Evolutionary conservation across 2,797 vertebrate genomes (phyloP), one percentile per base, ranked within the genome.

Genomic region (Diplodus sargus): DNA sequence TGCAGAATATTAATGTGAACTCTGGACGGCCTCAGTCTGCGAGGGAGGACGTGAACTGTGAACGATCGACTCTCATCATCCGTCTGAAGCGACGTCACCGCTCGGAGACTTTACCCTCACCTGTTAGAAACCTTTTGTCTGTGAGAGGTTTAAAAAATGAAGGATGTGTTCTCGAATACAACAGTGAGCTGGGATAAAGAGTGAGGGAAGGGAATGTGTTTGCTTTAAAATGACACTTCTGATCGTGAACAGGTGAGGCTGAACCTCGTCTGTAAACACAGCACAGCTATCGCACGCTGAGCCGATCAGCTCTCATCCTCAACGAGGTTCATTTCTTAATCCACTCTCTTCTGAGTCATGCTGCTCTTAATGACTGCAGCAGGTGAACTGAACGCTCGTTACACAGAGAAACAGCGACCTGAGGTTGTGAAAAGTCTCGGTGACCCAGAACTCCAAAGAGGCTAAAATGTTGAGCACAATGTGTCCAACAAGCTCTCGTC

Each of bases 1-100:
- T 5, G 0, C 57, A 77, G 56, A 49, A 85, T 80, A 51, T 67
- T 61, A 49, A 79, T 49, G 76, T 82, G 79, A 82, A 74, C 82
- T 82, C 47, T 49, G 61, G 73, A 84, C 57, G 79, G 45, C 10
- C 54, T 9, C 39, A 16, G 54, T 39, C 47, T 28, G 7, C 4
- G 43, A 58, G 67, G 34, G n/a, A 34, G 53, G 60, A 64, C 60
- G 0, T 34, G 53, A 71, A 71, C 48, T 53, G 8, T 16, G 23
- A 18, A 23, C 4, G 42, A 34, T 75, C 57, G 23, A 11, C 48
- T 18, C 48, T 62, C 23, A 18, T 39, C 69, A 23, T 65, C 60
- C 9, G 8, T 49, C 52, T 22, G 52, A 57, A 11, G 12, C 5
- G 51, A 42, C 43, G 16, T 62, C 57, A 45, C 28, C 34, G 5